phyloP scores from a whole-genome alignment of 2,888 invertebrate species.

The Polymixis lichenea region DNA sequence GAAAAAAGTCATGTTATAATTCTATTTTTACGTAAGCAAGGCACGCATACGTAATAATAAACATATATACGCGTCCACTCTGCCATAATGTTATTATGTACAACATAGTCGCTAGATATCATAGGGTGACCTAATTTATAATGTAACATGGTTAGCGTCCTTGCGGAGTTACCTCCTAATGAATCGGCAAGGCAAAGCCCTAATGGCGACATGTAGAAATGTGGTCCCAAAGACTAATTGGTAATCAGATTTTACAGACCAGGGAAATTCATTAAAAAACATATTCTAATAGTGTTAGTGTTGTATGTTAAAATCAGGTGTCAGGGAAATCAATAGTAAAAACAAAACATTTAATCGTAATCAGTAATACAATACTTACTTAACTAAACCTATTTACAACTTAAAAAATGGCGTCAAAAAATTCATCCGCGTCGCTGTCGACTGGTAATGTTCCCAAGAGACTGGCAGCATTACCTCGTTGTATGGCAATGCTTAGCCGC shows the following conservation, averaged over 20 bases:
- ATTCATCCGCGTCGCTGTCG: too few relatives aligned
- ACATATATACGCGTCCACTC: not conserved
- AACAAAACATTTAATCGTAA: too few relatives aligned
- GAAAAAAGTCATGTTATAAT: not conserved
- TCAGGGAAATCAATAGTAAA: too few relatives aligned
- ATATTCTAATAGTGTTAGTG: too few relatives aligned
- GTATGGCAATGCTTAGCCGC: too few relatives aligned
- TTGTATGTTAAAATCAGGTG: too few relatives aligned
- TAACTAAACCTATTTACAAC: too few relatives aligned
- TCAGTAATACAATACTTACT: too few relatives aligned
- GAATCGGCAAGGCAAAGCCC: conserved; percentile 29
- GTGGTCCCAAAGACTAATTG: not conserved
- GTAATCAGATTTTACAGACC: not conserved
- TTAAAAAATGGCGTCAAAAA: too few relatives aligned
- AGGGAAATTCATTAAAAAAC: too few relatives aligned
- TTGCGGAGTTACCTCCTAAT: conserved; percentile 27
- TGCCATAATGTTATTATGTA: conserved; percentile 16
- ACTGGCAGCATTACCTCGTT: too few relatives aligned
- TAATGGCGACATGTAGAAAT: conserved; percentile 12
- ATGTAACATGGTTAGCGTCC: conserved; percentile 4
- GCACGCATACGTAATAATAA: not conserved
- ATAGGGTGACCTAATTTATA: conserved; percentile 47
- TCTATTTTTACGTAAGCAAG: conserved; percentile 36
- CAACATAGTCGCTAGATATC: not conserved
- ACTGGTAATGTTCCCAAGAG: too few relatives aligned